These are phyloP conservation scores for Phaenicophaeus curvirostris DNA, from an alignment of 2,797 vertebrate genomes.

Conservation along the genomic window DNA sequence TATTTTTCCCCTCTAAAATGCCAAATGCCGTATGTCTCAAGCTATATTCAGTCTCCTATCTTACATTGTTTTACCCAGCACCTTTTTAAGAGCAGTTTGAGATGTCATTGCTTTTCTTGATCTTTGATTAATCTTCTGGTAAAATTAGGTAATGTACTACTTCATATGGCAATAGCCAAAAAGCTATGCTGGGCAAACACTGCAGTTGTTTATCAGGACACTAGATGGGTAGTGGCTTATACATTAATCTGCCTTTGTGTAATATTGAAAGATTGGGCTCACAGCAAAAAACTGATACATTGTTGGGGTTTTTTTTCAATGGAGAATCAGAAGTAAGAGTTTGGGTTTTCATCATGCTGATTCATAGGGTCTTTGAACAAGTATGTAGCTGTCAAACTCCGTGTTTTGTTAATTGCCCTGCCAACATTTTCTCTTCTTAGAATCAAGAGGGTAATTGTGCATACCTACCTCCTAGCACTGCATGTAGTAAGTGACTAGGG, in stretches of 20 bases:
- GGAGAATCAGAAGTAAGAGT: not conserved
- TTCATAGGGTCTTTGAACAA: not conserved
- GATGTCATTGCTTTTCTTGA: not conserved
- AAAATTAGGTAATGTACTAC: not conserved
- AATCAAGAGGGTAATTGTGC: not conserved
- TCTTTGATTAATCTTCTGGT: not conserved
- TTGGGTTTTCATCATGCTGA: not conserved
- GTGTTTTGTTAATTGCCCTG: not conserved
- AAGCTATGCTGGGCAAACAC: not conserved
- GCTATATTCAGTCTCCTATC: not conserved
- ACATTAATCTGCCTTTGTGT: not conserved
- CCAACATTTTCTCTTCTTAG: not conserved
- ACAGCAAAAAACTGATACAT: fast-evolving
- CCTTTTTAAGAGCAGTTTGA: not conserved
- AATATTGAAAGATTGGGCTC: not conserved
- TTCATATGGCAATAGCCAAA: not conserved
- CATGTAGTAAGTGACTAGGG: not conserved
- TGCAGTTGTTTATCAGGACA: fast-evolving
- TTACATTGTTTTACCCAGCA: not conserved
- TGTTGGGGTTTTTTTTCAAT: not conserved
- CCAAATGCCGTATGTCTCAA: not conserved
- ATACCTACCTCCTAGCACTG: not conserved
- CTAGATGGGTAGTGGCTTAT: not conserved
- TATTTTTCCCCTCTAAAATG: not conserved
- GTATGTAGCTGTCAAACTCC: not conserved